Evolutionary conservation across 2,888 invertebrate species (phyloP).

Genomic region (Microplitis manilae): DNA sequence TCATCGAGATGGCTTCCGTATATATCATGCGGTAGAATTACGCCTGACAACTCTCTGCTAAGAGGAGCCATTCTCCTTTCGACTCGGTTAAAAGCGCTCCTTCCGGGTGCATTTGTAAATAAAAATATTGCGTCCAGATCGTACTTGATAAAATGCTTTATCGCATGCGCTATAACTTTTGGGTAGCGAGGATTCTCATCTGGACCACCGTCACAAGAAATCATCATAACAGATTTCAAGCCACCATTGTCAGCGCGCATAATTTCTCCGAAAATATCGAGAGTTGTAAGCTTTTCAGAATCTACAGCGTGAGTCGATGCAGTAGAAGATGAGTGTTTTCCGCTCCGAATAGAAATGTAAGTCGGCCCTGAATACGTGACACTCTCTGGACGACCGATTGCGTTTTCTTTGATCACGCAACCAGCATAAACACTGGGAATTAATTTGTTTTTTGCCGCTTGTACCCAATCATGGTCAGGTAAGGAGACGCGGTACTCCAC

Average conservation of each 20-base stretch:
- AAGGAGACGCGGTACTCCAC: too few relatives aligned
- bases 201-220: slow-evolving; percentile 54
- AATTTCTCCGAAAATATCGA: slow-evolving; percentile 50
- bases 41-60: slow-evolving; percentile 56
- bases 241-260: slow-evolving; percentile 42
- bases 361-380: slow-evolving; percentile 69
- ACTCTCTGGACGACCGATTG: slow-evolving; percentile 57
- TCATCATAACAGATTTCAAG: slow-evolving; percentile 59
- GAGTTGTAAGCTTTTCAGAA: slow-evolving; percentile 51
- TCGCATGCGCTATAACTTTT: slow-evolving; percentile 50
- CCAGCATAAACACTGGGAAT: slow-evolving; percentile 64
- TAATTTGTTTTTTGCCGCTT: too few relatives aligned
- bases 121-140: slow-evolving; percentile 56
- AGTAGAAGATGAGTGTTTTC: slow-evolving; percentile 58
- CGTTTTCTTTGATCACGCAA: slow-evolving; percentile 52
- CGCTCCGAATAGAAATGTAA: slow-evolving; percentile 63
- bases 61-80: slow-evolving; percentile 62
- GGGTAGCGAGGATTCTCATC: slow-evolving; percentile 56
- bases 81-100: slow-evolving; percentile 62
- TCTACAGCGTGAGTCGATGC: slow-evolving; percentile 58
- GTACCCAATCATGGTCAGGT: too few relatives aligned
- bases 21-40: slow-evolving; percentile 59
- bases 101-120: slow-evolving; percentile 60
- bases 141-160: slow-evolving; percentile 54
- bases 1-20: slow-evolving; percentile 60